phyloP scores from a whole-genome alignment of 2,888 invertebrate genomes.

The Luffia ferchaultella region DNA sequence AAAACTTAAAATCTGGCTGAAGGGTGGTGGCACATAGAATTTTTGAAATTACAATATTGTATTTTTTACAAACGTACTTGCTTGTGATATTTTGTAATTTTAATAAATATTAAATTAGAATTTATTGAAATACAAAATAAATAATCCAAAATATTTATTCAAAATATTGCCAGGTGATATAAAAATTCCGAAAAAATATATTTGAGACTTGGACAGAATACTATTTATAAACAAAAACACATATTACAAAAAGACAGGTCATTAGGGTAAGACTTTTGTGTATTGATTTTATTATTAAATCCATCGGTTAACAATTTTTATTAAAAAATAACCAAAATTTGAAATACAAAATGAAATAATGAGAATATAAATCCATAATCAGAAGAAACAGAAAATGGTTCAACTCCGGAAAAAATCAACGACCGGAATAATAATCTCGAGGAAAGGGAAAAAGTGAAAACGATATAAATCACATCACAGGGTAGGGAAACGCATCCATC shows the following conservation, averaged over 20 bases:
- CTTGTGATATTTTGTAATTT: too few species aligned
- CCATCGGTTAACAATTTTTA: background rate
- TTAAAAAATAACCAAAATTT: background rate
- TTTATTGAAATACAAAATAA: background rate
- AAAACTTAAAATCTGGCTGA: too few species aligned
- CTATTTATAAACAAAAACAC: too few species aligned
- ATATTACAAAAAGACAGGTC: too few species aligned
- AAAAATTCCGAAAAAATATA: background rate
- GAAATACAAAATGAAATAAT: background rate
- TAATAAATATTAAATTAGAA: background rate
- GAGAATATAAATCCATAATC: background rate
- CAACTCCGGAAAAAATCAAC: background rate
- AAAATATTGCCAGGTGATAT: background rate
- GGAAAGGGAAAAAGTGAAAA: background rate
- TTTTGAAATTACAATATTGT: too few species aligned
- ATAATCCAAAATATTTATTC: background rate
- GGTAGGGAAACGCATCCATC: background rate
- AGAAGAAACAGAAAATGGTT: background rate
- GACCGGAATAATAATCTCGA: background rate
- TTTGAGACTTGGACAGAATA: too few species aligned
- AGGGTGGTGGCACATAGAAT: too few species aligned
- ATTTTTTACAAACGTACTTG: too few species aligned
- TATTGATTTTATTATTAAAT: background rate
- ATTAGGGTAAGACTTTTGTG: too few species aligned
- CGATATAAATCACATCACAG: background rate